phyloP scores from a whole-genome alignment of 2,888 invertebrate species.

The Netelia fuscicornis region DNA sequence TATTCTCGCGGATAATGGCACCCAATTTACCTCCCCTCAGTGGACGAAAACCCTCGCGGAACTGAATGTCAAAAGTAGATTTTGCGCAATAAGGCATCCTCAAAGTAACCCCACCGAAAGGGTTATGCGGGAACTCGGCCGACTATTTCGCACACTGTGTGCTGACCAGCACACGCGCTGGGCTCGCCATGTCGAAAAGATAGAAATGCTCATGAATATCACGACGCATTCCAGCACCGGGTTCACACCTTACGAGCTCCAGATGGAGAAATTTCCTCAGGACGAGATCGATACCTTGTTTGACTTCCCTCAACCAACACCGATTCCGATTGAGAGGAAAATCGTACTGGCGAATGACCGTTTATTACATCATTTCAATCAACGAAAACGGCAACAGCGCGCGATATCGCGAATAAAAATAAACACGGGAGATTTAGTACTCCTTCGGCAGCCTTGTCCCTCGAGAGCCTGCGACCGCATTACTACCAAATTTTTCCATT shows the following conservation, averaged over 20 bases:
- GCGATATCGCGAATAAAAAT: not conserved
- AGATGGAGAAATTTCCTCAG: constrained; percentile 2
- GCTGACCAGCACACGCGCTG: too few relatives aligned
- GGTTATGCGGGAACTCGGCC: constrained; percentile 60
- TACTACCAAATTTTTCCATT: too few relatives aligned
- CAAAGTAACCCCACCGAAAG: constrained; percentile 63
- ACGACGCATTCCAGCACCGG: constrained; percentile 56
- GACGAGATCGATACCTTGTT: too few relatives aligned
- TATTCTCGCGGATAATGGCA: constrained; percentile 49
- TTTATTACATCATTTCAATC: too few relatives aligned
- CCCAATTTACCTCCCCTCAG: constrained; percentile 47
- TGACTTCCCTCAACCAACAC: too few relatives aligned
- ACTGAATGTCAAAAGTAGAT: constrained; percentile 24
- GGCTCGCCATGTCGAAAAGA: too few relatives aligned
- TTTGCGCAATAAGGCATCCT: constrained; percentile 62
- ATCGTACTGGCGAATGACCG: too few relatives aligned
- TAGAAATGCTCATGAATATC: constrained; percentile 39
- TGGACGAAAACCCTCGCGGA: constrained; percentile 28
- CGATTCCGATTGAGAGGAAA: too few relatives aligned
- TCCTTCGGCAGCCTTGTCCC: too few relatives aligned
- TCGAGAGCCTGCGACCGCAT: too few relatives aligned
- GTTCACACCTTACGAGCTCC: constrained; percentile 49
- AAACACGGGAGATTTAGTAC: too few relatives aligned
- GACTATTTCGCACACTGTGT: constrained; percentile 54
- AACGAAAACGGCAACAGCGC: too few relatives aligned